A percentile compares a stretch with the other conserved stretches of the same genome.
phyloP scores from a whole-genome alignment of 2,888 invertebrate genomes.

The Ganaspis brasiliensis region DNA sequence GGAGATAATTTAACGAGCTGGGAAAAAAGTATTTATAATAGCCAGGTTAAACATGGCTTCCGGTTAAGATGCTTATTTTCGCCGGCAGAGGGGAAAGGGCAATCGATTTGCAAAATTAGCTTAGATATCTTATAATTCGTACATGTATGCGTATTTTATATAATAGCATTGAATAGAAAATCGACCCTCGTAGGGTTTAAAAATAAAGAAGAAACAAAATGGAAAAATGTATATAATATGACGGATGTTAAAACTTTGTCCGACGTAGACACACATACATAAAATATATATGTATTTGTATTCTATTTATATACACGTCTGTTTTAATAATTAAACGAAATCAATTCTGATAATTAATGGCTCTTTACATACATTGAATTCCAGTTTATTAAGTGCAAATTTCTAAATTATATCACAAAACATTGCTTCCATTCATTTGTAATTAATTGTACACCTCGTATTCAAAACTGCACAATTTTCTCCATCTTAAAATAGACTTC shows the following conservation, averaged over 20 bases:
- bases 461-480: no score
- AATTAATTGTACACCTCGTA: no score
- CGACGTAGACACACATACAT: conserved; percentile 60
- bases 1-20: not conserved
- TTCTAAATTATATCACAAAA: no score
- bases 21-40: not conserved
- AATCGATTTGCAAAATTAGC: conserved; percentile 24
- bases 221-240: conserved; percentile 62
- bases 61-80: not conserved
- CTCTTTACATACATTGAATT: no score
- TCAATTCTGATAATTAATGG: conserved; percentile 57
- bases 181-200: conserved; percentile 53
- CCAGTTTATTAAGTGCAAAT: no score
- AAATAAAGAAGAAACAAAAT: conserved; percentile 49
- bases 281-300: conserved; percentile 76
- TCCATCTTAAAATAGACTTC: no score
- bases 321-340: conserved; percentile 76
- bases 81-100: conserved; percentile 33
- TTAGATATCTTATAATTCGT: conserved; percentile 26
- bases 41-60: conserved; percentile 8
- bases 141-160: conserved; percentile 11
- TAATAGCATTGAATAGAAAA: conserved; percentile 17
- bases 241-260: conserved; percentile 60
- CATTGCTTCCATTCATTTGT: no score
- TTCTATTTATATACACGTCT: conserved; percentile 78